Base-by-base conservation (phyloP, 2,797 vertebrate genomes). In the Schizothorax lantsangensis region DNA sequence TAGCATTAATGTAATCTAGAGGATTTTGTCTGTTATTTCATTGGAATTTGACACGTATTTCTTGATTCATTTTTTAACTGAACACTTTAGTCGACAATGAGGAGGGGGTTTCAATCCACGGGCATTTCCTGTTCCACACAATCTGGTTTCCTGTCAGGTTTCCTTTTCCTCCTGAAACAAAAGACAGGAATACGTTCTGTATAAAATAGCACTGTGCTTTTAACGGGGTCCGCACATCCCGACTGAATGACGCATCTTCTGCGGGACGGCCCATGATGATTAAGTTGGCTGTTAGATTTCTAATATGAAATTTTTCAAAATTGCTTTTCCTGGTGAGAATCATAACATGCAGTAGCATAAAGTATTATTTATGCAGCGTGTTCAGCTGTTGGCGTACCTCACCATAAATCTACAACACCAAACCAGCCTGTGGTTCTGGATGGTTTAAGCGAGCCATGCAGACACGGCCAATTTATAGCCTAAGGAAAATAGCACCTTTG, bases 91-190 rank as follows among this genome's bases (percentile, higher is more conserved):
- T 91, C 91, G 88, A 93, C 94, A 94, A 95, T 93, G 92, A 93
- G 96, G 95, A 95, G 94, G 93, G 93, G 93, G 96, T 97, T 97
- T 98, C 96, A 95, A 96, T 91, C 95, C 92, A 95, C 95, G 94
- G 96, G 97, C 96, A 95, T 94, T 98, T 99, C 98, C 98, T 98
- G 97, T 94, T 94, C 95, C 94, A 96, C 95, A 93, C 96, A 96
- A 97, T 97, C 96, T 97, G 93, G 94, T 95, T 99, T 98, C 98
- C 98, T 97, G 96, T 96, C 97, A 96, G 95, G 96, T 97, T 99
- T 99, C 98, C 97, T 96, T 95, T 97, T 95, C 97, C 97, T 97
- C 94, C 92, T 95, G 92, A 95, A 98, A 97, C 97, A 99, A 98
- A 96, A 96, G 97, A 95, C 93, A 94, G 95, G 95, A 93, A 95